A percentile compares a stretch with the other conserved stretches of the same genome.
Evolutionary conservation across 2,888 invertebrate genomes (phyloP).

Genomic region (Dysmachus trigonus): DNA sequence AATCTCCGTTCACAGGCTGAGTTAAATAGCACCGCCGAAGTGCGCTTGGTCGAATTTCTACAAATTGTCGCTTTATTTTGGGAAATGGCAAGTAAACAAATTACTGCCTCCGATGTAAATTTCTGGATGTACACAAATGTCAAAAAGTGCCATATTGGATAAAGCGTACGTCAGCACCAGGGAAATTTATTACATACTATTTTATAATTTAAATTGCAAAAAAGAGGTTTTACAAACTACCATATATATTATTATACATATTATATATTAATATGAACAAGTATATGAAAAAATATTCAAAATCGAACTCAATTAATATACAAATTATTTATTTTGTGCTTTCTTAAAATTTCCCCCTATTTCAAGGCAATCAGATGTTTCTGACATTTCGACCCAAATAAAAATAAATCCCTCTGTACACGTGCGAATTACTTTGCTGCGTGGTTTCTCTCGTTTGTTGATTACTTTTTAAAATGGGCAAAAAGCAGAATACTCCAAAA

Average conservation of each 20-base stretch:
- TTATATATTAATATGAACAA: too few relatives aligned
- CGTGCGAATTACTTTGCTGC: background rate
- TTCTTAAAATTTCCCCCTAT: background rate
- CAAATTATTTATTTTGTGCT: background rate
- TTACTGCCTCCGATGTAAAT: background rate
- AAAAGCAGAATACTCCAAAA: background rate
- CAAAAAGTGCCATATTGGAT: slow-evolving; percentile 45
- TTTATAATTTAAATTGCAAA: background rate
- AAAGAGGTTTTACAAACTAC: background rate
- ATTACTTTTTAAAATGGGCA: background rate
- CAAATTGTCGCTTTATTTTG: background rate
- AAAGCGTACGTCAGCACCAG: slow-evolving; percentile 37
- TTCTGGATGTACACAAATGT: slow-evolving; percentile 45
- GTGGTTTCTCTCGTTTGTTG: background rate
- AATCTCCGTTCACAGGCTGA: background rate
- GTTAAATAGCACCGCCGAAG: background rate
- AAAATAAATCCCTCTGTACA: background rate
- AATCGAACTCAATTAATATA: background rate
- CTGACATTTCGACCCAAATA: background rate
- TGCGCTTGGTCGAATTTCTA: background rate
- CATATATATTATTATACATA: too few relatives aligned
- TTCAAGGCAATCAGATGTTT: background rate
- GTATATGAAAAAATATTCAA: background rate
- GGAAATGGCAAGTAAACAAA: slow-evolving; percentile 26
- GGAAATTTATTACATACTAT: background rate